phyloP scores from a whole-genome alignment of 2,113 vertebrate species.

The Rhadina sibilatrix region DNA sequence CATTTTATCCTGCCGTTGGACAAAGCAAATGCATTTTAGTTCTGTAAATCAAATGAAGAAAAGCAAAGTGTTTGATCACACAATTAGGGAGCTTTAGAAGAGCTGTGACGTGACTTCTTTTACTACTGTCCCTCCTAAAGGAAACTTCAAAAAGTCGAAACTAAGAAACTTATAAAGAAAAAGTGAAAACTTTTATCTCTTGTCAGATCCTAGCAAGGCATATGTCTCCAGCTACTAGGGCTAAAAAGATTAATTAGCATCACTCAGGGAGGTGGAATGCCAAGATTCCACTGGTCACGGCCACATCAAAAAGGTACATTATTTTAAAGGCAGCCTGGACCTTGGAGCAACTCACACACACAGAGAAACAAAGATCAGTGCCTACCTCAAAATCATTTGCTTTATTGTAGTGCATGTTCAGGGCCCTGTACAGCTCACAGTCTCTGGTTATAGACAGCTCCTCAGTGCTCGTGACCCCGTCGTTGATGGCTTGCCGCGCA shows the following conservation, averaged over 20 bases:
- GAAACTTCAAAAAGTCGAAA: neutral
- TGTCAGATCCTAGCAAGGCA: neutral
- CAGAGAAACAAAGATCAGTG: conserved; percentile 58
- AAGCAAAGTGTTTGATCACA: neutral
- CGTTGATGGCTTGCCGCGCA: conserved; percentile 94
- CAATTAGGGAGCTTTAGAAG: neutral
- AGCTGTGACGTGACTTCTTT: neutral
- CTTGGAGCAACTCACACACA: neutral
- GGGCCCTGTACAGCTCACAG: conserved; percentile 95
- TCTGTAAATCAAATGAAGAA: conserved; percentile 13
- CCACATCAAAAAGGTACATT: neutral
- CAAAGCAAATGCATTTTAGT: neutral
- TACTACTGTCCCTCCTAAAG: neutral
- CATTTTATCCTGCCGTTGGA: neutral
- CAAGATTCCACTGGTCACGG: neutral
- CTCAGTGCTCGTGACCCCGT: conserved; percentile 88
- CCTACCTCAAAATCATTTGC: conserved; percentile 99
- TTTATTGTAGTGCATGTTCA: conserved; percentile 99
- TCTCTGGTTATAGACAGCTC: conserved; percentile 94
- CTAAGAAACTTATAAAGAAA: neutral
- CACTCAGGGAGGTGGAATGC: neutral
- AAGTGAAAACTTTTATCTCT: neutral
- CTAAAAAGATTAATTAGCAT: conserved; percentile 13
- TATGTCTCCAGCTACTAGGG: neutral
- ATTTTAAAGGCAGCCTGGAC: conserved; percentile 15